A percentile compares a stretch with the other conserved stretches of the same genome.
Evolutionary conservation across 2,888 invertebrate species (phyloP).

Genomic region (Microchrysa polita): DNA sequence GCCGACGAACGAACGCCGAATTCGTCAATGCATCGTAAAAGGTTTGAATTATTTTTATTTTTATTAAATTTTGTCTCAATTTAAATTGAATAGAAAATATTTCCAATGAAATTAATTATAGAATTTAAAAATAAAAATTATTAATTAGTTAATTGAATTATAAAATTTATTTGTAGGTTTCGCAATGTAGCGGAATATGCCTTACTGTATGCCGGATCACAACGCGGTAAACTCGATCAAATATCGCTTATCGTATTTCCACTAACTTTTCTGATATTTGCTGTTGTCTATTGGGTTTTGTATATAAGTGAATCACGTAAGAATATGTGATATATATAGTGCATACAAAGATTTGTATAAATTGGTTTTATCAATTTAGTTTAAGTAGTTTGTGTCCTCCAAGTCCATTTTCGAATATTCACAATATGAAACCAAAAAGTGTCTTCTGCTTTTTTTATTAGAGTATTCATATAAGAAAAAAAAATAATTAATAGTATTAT

Average conservation of each 20-base stretch:
- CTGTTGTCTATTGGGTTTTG: slow-evolving; percentile 70
- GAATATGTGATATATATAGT: slow-evolving; percentile 55
- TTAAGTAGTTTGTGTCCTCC: slow-evolving; percentile 7
- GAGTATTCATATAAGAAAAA: too few relatives aligned
- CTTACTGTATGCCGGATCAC: slow-evolving; percentile 71
- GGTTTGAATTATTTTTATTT: too few relatives aligned
- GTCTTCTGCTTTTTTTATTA: slow-evolving; percentile 15
- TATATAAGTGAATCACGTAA: slow-evolving; percentile 68
- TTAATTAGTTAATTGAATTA: too few relatives aligned
- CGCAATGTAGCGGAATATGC: slow-evolving; percentile 66
- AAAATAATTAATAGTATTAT: too few relatives aligned
- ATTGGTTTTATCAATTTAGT: neutral
- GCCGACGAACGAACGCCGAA: slow-evolving; percentile 43
- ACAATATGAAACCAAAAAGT: slow-evolving; percentile 7
- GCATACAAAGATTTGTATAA: neutral
- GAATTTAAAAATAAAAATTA: too few relatives aligned
- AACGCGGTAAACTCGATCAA: slow-evolving; percentile 70
- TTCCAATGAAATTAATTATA: too few relatives aligned
- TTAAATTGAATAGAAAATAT: too few relatives aligned
- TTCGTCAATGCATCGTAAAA: slow-evolving; percentile 49
- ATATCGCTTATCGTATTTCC: slow-evolving; percentile 71
- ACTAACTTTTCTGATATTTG: slow-evolving; percentile 69
- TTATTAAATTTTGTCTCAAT: too few relatives aligned
- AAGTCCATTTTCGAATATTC: neutral
- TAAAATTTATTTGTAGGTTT: slow-evolving; percentile 60